Evolutionary conservation across 1,140 invertebrate genomes (phyloP).

Genomic region (Manduca sexta): DNA sequence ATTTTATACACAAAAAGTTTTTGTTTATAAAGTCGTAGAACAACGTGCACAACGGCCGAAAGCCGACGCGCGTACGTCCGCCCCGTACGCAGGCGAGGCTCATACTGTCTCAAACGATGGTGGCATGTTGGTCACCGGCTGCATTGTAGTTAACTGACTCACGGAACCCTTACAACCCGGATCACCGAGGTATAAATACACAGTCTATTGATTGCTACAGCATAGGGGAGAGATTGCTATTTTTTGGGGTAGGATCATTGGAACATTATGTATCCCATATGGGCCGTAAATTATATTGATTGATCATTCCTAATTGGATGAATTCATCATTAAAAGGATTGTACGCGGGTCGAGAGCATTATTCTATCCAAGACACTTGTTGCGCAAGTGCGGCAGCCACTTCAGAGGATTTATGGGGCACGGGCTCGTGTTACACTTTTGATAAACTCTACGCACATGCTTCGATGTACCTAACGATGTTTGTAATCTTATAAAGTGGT

Average conservation of each 20-base stretch:
- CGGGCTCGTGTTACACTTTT: slow-evolving; percentile 52
- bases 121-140: slow-evolving; percentile 34
- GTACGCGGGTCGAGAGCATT: slow-evolving; percentile 22
- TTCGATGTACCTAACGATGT: too few relatives aligned
- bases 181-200: slow-evolving; percentile 33
- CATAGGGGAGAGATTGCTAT: slow-evolving; percentile 24
- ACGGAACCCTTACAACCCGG: slow-evolving; percentile 52
- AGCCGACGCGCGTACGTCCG: slow-evolving; percentile 36
- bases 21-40: slow-evolving; percentile 38
- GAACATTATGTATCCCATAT: not conserved
- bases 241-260: slow-evolving; percentile 19
- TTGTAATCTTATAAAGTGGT: too few relatives aligned
- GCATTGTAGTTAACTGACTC: slow-evolving; percentile 47
- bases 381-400: slow-evolving; percentile 49
- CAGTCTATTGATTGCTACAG: slow-evolving; percentile 37
- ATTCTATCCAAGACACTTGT: slow-evolving; percentile 41
- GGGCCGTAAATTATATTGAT: not conserved
- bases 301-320: not conserved
- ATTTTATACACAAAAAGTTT: slow-evolving; percentile 36
- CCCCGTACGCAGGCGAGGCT: slow-evolving; percentile 31
- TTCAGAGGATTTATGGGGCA: slow-evolving; percentile 59
- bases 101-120: slow-evolving; percentile 22
- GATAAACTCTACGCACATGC: slow-evolving; percentile 44
- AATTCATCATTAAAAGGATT: not conserved
- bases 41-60: slow-evolving; percentile 23